A percentile compares a stretch with the other conserved stretches of the same genome.
phyloP scores from a whole-genome alignment of 2,797 vertebrate species.

The Hapalemur alaotrensis region DNA sequence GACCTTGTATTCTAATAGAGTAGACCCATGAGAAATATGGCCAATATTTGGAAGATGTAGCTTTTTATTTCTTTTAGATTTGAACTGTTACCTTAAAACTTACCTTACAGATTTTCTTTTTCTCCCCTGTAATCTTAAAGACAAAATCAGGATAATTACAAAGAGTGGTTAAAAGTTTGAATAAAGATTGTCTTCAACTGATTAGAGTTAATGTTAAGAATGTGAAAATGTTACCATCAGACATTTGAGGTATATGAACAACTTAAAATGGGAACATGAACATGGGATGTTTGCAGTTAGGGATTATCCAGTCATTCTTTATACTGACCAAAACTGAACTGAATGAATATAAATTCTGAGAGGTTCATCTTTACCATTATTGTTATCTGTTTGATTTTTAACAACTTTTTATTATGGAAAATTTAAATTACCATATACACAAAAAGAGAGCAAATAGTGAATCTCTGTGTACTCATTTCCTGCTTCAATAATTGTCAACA shows the following conservation, averaged over 20 bases:
- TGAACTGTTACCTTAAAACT: background rate
- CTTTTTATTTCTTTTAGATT: background rate
- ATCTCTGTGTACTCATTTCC: background rate
- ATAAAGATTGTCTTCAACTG: background rate
- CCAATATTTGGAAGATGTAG: background rate
- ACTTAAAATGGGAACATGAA: background rate
- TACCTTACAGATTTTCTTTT: background rate
- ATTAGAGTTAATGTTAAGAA: conserved; percentile 2
- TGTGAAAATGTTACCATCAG: background rate
- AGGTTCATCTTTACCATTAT: background rate
- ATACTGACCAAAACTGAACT: background rate
- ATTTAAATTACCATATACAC: background rate
- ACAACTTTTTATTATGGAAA: background rate
- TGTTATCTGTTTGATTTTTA: conserved; percentile 19
- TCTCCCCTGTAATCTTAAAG: background rate
- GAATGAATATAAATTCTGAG: conserved; percentile 28
- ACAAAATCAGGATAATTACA: conserved; percentile 4
- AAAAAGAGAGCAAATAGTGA: background rate
- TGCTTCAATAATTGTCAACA: background rate
- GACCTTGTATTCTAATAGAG: background rate
- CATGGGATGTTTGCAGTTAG: background rate
- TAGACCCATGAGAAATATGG: background rate
- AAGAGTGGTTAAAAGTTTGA: background rate
- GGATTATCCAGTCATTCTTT: background rate
- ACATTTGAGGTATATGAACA: background rate